Conservation (phyloP, 2,113 vertebrate genomes). For the Ophiodon elongatus region DNA sequence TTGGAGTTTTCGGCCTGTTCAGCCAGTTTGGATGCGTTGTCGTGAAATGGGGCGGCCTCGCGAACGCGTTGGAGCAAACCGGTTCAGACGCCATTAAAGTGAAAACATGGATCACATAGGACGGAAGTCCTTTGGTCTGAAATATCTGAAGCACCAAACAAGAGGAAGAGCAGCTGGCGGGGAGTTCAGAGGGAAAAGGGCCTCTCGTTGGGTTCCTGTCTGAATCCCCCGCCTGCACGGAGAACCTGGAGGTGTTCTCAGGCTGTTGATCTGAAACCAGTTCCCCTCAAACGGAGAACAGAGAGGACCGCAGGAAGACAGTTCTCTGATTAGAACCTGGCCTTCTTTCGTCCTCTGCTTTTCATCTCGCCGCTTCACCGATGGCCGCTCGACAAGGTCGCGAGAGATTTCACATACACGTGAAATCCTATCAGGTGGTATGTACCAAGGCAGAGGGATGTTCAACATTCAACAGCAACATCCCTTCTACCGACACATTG, state of each 20-base stretch:
- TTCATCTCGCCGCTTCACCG: slow-evolving; percentile 28
- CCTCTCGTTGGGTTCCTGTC: slow-evolving; percentile 73
- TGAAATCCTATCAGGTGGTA: neutral
- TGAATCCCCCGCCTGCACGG: slow-evolving; percentile 42
- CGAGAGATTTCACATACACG: neutral
- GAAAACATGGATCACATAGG: slow-evolving; percentile 27
- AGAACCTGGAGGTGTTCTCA: neutral
- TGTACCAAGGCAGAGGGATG: too few relatives aligned
- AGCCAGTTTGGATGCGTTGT: neutral
- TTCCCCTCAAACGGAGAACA: slow-evolving; percentile 52
- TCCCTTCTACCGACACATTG: too few relatives aligned
- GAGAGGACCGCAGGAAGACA: slow-evolving; percentile 42
- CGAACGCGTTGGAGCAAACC: slow-evolving; percentile 17
- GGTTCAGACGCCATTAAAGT: slow-evolving; percentile 3
- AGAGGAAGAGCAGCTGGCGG: slow-evolving; percentile 63
- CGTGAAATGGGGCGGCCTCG: neutral
- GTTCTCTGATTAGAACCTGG: slow-evolving; percentile 13
- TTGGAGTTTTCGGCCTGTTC: neutral
- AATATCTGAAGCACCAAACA: slow-evolving; percentile 44
- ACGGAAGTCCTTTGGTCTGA: slow-evolving; percentile 43
- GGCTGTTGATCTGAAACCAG: slow-evolving; percentile 51
- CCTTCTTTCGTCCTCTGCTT: slow-evolving; percentile 25
- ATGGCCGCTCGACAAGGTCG: neutral
- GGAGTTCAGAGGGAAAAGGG: slow-evolving; percentile 61
- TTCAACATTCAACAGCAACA: too few relatives aligned